These are phyloP conservation scores for Ascaphus truei DNA, from an alignment of 2,113 vertebrate species.

Conservation along the genomic window DNA sequence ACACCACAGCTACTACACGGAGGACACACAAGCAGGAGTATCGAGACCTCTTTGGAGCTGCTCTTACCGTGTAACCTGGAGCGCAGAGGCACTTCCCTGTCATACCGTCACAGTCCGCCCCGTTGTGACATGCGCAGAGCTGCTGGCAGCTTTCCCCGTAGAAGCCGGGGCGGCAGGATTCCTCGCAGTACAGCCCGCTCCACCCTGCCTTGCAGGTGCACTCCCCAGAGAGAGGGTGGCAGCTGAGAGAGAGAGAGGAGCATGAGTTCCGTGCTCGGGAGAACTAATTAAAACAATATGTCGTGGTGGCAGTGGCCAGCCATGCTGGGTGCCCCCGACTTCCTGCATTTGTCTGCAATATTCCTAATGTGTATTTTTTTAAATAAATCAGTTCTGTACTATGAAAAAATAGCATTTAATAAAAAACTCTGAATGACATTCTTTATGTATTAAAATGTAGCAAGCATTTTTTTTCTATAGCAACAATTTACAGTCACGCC, in stretches of 20 bases:
- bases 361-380: no score
- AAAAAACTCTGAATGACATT: no score
- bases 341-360: no score
- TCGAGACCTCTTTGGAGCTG: no score
- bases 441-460: no score
- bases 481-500: no score
- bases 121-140: conserved; percentile 82
- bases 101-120: conserved; percentile 86
- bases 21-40: no score
- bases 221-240: conserved; percentile 92
- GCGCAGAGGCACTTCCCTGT: conserved; percentile 83
- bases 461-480: no score
- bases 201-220: conserved; percentile 89
- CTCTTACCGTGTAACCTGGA: conserved; percentile 84
- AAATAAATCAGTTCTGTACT: no score
- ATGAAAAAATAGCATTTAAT: no score
- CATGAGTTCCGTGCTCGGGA: neutral
- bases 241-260: conserved; percentile 60
- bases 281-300: conserved; percentile 33
- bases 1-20: no score
- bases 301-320: conserved; percentile 14
- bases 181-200: conserved; percentile 91
- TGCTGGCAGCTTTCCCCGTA: conserved; percentile 80
- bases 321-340: conserved; percentile 6
- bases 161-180: conserved; percentile 83